Evolutionary conservation across 2,797 vertebrate genomes (phyloP).

Genomic region (Acrocephalus scirpaceus): DNA sequence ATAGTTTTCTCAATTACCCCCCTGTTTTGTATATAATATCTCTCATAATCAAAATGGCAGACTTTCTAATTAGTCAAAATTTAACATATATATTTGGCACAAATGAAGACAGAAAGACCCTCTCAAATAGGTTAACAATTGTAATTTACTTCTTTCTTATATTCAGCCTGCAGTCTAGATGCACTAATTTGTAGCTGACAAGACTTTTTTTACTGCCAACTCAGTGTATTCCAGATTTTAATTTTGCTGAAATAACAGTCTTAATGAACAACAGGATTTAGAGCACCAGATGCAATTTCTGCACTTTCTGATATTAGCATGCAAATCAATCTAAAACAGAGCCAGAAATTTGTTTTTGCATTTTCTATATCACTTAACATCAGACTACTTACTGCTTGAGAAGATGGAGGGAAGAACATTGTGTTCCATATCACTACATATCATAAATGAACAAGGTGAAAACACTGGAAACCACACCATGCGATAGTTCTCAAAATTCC

Average conservation of each 20-base stretch:
- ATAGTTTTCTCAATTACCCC: background rate
- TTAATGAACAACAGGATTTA: background rate
- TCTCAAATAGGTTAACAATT: background rate
- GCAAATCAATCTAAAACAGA: background rate
- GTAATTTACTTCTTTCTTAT: background rate
- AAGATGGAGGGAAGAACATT: background rate
- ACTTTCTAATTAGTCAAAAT: background rate
- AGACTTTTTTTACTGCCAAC: background rate
- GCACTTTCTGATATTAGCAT: background rate
- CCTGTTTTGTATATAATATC: background rate
- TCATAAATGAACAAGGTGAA: background rate
- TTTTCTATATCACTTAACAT: background rate
- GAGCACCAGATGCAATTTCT: background rate
- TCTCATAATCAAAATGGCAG: background rate
- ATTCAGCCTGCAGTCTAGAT: background rate
- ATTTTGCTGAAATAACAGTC: background rate
- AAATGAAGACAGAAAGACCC: background rate
- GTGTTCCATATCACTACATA: background rate
- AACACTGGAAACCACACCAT: background rate
- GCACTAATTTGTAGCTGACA: background rate
- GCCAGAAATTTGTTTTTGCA: background rate
- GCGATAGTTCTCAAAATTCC: background rate
- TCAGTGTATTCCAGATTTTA: background rate
- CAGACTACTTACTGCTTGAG: background rate
- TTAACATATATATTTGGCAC: background rate